These are phyloP conservation scores for Lasaia peninsularis DNA, from an alignment of 1,140 invertebrate species.

Conservation along the genomic window DNA sequence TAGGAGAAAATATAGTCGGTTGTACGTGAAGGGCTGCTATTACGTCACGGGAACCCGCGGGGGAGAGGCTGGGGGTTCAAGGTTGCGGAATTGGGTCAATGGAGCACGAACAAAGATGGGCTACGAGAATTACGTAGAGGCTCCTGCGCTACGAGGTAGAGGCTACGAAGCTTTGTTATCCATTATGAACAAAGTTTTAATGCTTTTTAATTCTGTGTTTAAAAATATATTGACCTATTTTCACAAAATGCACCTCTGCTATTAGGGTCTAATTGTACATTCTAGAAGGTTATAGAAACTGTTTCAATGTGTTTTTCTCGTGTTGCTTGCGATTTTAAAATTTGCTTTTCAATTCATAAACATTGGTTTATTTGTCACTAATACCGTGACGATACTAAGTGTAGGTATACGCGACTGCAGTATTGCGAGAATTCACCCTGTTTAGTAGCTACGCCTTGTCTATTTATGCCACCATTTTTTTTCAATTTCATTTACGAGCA, in stretches of 20 bases:
- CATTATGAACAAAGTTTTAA: constrained; percentile 9
- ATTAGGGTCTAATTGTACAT: neutral
- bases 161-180: neutral
- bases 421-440: too few species aligned
- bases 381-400: too few species aligned
- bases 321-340: too few species aligned
- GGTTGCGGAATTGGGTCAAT: constrained; percentile 65
- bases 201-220: neutral
- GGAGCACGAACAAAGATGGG: constrained; percentile 51
- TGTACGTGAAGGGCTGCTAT: constrained; percentile 16
- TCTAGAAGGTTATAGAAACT: neutral
- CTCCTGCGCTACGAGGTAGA: neutral
- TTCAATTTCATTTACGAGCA: too few species aligned
- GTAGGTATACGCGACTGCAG: too few species aligned
- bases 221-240: constrained; percentile 1
- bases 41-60: constrained; percentile 53
- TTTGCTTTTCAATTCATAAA: too few species aligned
- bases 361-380: too few species aligned
- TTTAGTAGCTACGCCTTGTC: too few species aligned
- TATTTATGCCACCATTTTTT: too few species aligned
- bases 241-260: neutral
- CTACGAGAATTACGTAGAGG: constrained; percentile 28
- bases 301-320: too few species aligned
- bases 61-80: constrained; percentile 52
- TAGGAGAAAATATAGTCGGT: constrained; percentile 12